Evolutionary conservation across 2,888 invertebrate genomes (phyloP), one percentile per base, ranked within the genome.

Genomic region (Drosophila stalkeri): DNA sequence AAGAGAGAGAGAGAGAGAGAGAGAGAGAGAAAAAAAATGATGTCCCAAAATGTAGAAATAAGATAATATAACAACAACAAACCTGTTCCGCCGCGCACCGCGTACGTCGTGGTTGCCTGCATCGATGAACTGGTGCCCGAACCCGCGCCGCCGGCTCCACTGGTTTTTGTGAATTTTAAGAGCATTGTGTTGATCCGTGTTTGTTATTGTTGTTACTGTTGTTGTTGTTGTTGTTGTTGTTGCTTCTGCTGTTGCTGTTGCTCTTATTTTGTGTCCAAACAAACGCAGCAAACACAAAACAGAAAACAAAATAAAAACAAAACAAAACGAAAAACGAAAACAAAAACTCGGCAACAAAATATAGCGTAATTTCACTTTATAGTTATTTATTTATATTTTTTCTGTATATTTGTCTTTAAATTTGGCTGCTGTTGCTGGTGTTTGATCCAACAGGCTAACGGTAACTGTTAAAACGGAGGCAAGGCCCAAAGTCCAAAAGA

Each of bases 31-130:
- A 39, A 14, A 46, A 41, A 39, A 49, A n/a, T 49, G 41, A 66
- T 49, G 47, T 51, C 33, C 41, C 47, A 37, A 59, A 47, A 64
- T 27, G 39, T 39, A 47, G 23, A 59, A 67, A 63, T 35, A 51
- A 65, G 27, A 67, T 57, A 51, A 46, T 49, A 49, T 27, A 44
- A 56, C 39, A 54, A 90, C 91, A 90, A 90, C 91, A 90, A 91
- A 91, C 91, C 91, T 91, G 91, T 91, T 91, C 90, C 77, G 33
- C 63, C 91, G 67, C 91, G 91, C 46, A 81, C 84, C 56, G 89
- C 89, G 72, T 82, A 80, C 59, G 84, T 80, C 70, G 80, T 77
- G 51, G 90, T 81, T 64, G 89, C 71, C 57, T 78, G 86, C 64
- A 86, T 75, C 39, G 90, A 84, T 75, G 89, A 78, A 76, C 85